Evolutionary conservation across 2,797 vertebrate species (phyloP).

Genomic region (Artibeus jamaicensis): DNA sequence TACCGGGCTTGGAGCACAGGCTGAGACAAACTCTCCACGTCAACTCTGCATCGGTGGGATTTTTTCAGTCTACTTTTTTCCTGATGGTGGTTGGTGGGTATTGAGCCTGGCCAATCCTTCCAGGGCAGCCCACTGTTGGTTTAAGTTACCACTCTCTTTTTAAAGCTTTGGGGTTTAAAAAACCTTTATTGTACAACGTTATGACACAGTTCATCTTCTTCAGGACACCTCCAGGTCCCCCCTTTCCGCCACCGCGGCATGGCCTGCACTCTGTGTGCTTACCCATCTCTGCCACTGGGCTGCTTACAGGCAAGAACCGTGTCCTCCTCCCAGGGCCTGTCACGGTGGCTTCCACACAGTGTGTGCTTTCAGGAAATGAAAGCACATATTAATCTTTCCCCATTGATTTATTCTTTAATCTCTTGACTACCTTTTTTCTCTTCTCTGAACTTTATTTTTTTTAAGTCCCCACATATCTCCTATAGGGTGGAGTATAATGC

Average conservation of each 20-base stretch:
- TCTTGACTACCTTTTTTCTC: background rate
- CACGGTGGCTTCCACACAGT: background rate
- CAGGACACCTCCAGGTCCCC: background rate
- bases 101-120: background rate
- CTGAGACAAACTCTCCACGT: background rate
- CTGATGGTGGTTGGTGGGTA: background rate
- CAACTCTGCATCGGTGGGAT: background rate
- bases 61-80: background rate
- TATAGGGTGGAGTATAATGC: background rate
- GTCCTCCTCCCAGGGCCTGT: background rate
- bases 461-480: background rate
- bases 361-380: background rate
- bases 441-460: background rate
- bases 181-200: background rate
- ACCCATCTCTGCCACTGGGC: background rate
- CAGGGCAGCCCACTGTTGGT: background rate
- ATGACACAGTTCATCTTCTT: background rate
- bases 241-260: background rate
- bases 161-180: background rate
- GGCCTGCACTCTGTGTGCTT: background rate
- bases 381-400: background rate
- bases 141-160: background rate
- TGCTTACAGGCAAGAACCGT: background rate
- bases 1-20: background rate
- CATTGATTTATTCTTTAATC: background rate